Percentiles rank a stretch among this genome's conserved stretches.
Evolutionary conservation across 2,888 invertebrate species (phyloP).

Genomic region (Morinoia aosen): DNA sequence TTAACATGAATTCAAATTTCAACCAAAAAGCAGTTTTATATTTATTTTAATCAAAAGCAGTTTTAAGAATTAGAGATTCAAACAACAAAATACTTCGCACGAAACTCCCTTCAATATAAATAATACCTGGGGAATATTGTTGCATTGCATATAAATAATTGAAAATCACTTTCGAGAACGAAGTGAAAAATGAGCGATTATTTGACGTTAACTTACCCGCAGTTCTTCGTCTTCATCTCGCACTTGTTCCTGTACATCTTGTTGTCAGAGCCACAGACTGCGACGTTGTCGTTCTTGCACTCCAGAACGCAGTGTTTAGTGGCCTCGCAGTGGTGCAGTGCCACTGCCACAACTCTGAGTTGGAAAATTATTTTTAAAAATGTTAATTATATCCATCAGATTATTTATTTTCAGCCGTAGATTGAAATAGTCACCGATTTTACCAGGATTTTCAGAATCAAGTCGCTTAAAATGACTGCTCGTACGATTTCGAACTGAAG

Average conservation of each 20-base stretch:
- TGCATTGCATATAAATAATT: no score
- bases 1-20: no score
- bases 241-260: slow-evolving; percentile 91
- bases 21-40: no score
- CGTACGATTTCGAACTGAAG: neutral
- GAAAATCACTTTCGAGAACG: no score
- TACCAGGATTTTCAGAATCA: no score
- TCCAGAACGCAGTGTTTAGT: slow-evolving; percentile 82
- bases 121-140: no score
- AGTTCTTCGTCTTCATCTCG: slow-evolving; percentile 86
- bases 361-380: neutral
- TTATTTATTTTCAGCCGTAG: neutral
- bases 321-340: slow-evolving; percentile 86
- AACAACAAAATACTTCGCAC: no score
- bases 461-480: no score
- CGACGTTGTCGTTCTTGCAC: slow-evolving; percentile 70
- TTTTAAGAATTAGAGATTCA: no score
- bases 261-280: slow-evolving; percentile 91
- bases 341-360: slow-evolving; percentile 82
- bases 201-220: slow-evolving; percentile 58
- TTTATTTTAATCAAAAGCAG: no score
- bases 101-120: no score
- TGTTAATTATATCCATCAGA: neutral
- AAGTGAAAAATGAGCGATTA: no score
- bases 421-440: neutral